Conservation (phyloP, 2,113 vertebrate genomes). For the Pelvicachromis taeniatus region DNA sequence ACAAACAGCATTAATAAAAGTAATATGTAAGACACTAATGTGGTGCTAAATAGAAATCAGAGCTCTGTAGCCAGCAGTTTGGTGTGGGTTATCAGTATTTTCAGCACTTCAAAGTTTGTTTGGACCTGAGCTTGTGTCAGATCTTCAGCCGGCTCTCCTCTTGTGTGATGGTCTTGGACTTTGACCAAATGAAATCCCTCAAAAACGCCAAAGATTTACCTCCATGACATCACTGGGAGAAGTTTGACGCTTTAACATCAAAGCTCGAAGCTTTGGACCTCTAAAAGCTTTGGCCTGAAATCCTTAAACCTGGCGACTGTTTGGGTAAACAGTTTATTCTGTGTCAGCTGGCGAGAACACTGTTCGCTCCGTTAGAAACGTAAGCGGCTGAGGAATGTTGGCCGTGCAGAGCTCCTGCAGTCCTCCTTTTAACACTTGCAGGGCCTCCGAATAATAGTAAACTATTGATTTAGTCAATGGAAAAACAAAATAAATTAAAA, state of each 20-base stretch:
- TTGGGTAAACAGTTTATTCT: constrained; percentile 72
- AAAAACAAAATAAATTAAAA: neutral
- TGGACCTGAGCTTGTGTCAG: constrained; percentile 18
- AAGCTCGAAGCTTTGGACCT: constrained; percentile 47
- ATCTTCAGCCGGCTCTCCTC: neutral
- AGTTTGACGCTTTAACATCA: constrained; percentile 58
- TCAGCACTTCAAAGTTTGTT: constrained; percentile 39
- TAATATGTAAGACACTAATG: neutral
- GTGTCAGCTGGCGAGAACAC: constrained; percentile 62
- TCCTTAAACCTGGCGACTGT: constrained; percentile 64
- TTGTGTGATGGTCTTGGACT: constrained; percentile 22
- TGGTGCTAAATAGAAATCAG: neutral
- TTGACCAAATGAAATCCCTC: constrained; percentile 32
- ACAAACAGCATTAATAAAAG: neutral
- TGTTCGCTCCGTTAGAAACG: constrained; percentile 32
- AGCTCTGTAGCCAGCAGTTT: neutral
- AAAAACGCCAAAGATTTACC: constrained; percentile 9
- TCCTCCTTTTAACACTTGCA: constrained; percentile 39
- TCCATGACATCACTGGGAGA: constrained; percentile 58
- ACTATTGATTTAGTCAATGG: constrained; percentile 20
- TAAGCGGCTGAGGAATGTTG: constrained; percentile 57
- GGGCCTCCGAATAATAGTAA: constrained; percentile 27
- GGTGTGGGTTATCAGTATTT: neutral
- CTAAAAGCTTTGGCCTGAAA: constrained; percentile 70
- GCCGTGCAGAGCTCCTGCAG: constrained; percentile 7